Conservation (phyloP, 2,113 vertebrate species). For the Hippocampus comes region DNA sequence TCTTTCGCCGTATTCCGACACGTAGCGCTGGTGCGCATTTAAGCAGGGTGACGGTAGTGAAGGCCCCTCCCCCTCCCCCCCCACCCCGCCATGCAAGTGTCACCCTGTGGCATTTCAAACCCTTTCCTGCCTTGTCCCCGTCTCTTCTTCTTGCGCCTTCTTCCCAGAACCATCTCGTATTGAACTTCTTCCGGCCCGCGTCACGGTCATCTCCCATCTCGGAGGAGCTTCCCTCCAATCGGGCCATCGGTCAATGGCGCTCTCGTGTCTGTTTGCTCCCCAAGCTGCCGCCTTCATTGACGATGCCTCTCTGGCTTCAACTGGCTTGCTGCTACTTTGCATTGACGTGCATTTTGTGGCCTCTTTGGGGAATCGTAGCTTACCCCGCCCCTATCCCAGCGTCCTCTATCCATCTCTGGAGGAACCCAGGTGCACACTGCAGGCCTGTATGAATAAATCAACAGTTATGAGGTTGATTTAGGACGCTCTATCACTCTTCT, state of each 20-base stretch:
- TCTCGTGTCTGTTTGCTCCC: constrained; percentile 15
- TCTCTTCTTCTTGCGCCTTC: not conserved
- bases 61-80: not conserved
- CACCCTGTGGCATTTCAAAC: constrained; percentile 30
- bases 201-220: constrained; percentile 26
- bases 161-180: constrained; percentile 4
- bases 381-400: constrained; percentile 11
- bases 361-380: constrained; percentile 39
- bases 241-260: constrained; percentile 7
- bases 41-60: constrained; percentile 32
- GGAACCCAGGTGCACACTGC: constrained; percentile 58
- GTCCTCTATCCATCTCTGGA: constrained; percentile 12
- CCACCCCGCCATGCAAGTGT: constrained; percentile 26
- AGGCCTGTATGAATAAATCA: constrained; percentile 65
- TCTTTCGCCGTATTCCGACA: constrained; percentile 35
- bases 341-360: constrained; percentile 36
- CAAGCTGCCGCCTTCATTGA: constrained; percentile 19
- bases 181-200: not conserved
- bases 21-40: not conserved
- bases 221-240: not conserved
- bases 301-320: constrained; percentile 17
- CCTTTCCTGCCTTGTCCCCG: not conserved
- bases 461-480: constrained; percentile 55
- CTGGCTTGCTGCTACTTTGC: constrained; percentile 32
- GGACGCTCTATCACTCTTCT: constrained; percentile 31